Percentiles rank a stretch among this genome's conserved stretches.
These are phyloP conservation scores for Phalacrocorax brasilianus DNA, from an alignment of 2,113 vertebrate genomes.

Conservation along the genomic window DNA sequence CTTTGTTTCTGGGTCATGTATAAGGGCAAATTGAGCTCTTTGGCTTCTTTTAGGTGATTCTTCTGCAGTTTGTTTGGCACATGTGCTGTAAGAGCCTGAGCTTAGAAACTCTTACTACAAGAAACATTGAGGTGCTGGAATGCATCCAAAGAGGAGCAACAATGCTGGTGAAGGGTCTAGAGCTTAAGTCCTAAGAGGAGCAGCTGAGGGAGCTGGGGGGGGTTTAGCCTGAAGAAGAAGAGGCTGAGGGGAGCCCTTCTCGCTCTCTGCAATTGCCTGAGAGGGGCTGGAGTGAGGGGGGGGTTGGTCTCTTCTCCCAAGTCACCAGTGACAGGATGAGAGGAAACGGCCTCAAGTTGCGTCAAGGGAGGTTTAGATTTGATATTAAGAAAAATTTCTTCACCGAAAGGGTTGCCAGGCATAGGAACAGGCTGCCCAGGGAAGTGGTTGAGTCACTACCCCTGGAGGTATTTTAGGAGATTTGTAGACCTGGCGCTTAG, in stretches of 20 bases:
- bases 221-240: background rate
- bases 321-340: background rate
- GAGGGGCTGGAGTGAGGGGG: background rate
- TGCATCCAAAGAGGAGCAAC: background rate
- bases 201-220: background rate
- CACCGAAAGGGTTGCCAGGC: background rate
- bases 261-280: background rate
- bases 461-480: background rate
- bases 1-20: background rate
- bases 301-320: background rate
- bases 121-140: background rate
- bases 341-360: background rate
- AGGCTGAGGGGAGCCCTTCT: background rate
- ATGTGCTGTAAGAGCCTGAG: background rate
- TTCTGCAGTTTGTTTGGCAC: background rate
- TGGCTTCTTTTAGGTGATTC: background rate
- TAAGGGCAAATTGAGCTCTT: background rate
- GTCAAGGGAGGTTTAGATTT: background rate
- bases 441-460: background rate
- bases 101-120: background rate
- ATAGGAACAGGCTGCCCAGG: background rate
- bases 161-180: background rate
- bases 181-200: background rate
- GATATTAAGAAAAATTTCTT: background rate
- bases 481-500: fast-evolving